A percentile compares a stretch with the other conserved stretches of the same genome.
phyloP scores from a whole-genome alignment of 2,113 vertebrate genomes.

The Oncorhynchus tshawytscha region DNA sequence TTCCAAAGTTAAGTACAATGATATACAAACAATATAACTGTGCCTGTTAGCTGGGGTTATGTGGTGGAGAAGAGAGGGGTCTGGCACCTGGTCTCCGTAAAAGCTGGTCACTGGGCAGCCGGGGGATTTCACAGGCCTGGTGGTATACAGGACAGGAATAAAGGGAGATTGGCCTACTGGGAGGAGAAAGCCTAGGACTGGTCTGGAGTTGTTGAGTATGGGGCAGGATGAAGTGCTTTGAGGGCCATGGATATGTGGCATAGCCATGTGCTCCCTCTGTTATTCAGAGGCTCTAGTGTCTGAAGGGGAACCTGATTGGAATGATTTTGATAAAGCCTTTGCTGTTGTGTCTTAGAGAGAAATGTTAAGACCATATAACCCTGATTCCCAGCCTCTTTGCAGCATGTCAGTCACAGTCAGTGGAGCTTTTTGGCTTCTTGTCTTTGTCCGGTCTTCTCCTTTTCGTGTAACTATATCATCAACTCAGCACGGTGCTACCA shows the following conservation, averaged over 20 bases:
- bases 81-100: conserved; percentile 51
- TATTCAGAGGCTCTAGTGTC: background rate
- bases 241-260: conserved; percentile 28
- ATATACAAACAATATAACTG: no score
- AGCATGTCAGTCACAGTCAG: background rate
- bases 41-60: conserved; percentile 52
- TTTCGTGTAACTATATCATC: background rate
- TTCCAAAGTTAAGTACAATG: no score
- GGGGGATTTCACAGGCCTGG: conserved; percentile 48
- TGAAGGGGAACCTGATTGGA: background rate
- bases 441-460: background rate
- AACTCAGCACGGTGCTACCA: background rate
- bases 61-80: conserved; percentile 17
- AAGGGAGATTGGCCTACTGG: conserved; percentile 27
- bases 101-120: conserved; percentile 63
- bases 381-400: no score
- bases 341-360: no score
- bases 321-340: background rate
- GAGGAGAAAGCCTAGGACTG: conserved; percentile 18
- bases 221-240: conserved; percentile 22
- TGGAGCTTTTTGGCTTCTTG: background rate
- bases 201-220: conserved; percentile 32
- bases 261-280: conserved; percentile 5
- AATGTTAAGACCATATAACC: no score
- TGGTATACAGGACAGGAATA: conserved; percentile 60